A percentile compares a stretch with the other conserved stretches of the same genome.
Conservation (phyloP, 2,113 vertebrate species). For the Solea senegalensis region DNA sequence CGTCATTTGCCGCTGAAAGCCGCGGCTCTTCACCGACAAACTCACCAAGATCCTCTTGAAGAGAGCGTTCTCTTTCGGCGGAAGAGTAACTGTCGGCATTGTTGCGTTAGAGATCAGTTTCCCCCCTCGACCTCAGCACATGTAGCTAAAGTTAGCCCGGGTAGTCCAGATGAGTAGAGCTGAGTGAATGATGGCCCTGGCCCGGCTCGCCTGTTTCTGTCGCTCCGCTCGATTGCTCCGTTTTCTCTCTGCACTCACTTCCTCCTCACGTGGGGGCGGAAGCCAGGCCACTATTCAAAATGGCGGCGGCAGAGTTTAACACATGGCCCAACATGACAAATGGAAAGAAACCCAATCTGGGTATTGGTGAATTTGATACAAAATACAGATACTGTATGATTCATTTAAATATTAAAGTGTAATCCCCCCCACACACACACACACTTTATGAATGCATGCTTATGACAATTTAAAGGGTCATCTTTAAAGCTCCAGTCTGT, state of each 20-base stretch:
- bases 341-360: no score
- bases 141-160: constrained; percentile 79
- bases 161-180: constrained; percentile 64
- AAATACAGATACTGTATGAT: no score
- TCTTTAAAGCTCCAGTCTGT: no score
- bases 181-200: constrained; percentile 56
- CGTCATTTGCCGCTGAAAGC: neutral
- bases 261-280: constrained; percentile 64
- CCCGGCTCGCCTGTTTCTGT: constrained; percentile 57
- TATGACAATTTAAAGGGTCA: no score
- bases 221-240: constrained; percentile 74
- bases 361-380: no score
- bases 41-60: constrained; percentile 97
- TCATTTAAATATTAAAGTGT: no score
- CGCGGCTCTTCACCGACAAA: constrained; percentile 11
- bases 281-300: constrained; percentile 51
- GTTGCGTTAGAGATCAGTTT: constrained; percentile 73
- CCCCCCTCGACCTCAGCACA: constrained; percentile 78
- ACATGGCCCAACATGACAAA: neutral
- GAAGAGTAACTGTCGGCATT: constrained; percentile 94
- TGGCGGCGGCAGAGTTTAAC: constrained; percentile 27
- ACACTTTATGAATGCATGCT: no score
- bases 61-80: constrained; percentile 96
- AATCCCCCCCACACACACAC: no score
- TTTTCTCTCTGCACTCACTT: constrained; percentile 70